Base-by-base conservation (phyloP, 53 echinoderm and acorn worm genomes). In the Paracentrotus lividus region DNA sequence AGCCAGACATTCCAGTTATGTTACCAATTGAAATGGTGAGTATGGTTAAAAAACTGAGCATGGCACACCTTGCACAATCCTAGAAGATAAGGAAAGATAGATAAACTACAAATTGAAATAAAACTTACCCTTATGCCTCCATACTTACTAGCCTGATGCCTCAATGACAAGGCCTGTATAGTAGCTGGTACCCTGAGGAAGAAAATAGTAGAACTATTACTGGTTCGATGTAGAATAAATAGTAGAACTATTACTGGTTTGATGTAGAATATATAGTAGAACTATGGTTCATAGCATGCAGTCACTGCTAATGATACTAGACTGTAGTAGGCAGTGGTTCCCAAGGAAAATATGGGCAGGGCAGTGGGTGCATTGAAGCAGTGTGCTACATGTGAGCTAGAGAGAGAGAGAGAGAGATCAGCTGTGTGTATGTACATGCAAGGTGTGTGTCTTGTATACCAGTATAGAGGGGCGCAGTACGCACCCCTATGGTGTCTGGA, bases 401-500 rank as follows among this genome's bases (percentile, higher is more conserved):
- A 24, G 66, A 65, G 24, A 42, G 65, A 43, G 90, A 49, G 53
- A 49, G 44, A 31, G 33, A 33, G 75, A 69, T 44, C 29, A 68
- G 72, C 44, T 49, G 72, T 44, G 81, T 81, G 81, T 81, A 20
- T 81, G 38, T 81, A 26, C 81, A 47, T 81, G 45, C 47, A 81
- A 81, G 81, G 81, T 81, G 81, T 81, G 81, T 81, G 81, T 81
- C 45, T 47, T 34, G 8, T 16, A 21, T 78, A 78, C 81, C 81
- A 78, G 81, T 24, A 45, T 45, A 14, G 44, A 78, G 81, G 81
- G 81, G 81, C 8, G 81, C 81, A 78, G 81, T 32, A 81, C 26
- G 81, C 81, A 47, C 81, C 81, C 81, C 81, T 81, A 81, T 81
- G 81, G 81, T 81, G 81, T 81, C 81, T 81, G 61, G 89, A 61